Evolutionary conservation across 2,797 vertebrate species (phyloP).

Genomic region (Protosalanx chinensis): DNA sequence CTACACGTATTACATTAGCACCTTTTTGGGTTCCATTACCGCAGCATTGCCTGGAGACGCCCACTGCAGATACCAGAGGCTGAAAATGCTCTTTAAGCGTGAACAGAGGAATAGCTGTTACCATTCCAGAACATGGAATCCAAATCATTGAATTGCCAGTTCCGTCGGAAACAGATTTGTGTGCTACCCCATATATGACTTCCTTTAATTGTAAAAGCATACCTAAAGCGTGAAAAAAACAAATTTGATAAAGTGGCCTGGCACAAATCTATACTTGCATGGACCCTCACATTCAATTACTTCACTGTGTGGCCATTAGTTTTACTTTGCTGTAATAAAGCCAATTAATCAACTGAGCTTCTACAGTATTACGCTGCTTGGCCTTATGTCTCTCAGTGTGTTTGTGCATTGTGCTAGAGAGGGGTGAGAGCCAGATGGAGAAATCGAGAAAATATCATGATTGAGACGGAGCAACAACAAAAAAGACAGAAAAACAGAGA

Average conservation of each 20-base stretch:
- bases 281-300: conserved; percentile 76
- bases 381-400: conserved; percentile 13
- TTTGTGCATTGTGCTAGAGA: neutral
- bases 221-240: conserved; percentile 68
- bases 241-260: conserved; percentile 72
- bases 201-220: conserved; percentile 65
- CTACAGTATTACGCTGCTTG: conserved; percentile 48
- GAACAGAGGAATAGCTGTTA: conserved; percentile 23
- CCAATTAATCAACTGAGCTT: conserved; percentile 70
- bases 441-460: neutral
- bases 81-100: too few species aligned
- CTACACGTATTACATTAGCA: conserved; percentile 77
- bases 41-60: conserved; percentile 59
- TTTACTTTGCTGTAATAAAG: conserved; percentile 68
- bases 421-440: neutral
- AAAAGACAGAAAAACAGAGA: conserved; percentile 9
- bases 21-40: conserved; percentile 68
- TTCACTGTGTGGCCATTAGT: conserved; percentile 66
- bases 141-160: conserved; percentile 49
- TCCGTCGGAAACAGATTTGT: conserved; percentile 51
- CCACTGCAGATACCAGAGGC: neutral
- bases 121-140: conserved; percentile 36
- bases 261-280: conserved; percentile 74
- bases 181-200: conserved; percentile 53
- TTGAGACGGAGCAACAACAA: conserved; percentile 8